These are phyloP conservation scores for Muscidifurax raptorellus DNA, from an alignment of 1,140 invertebrate species.

Conservation along the genomic window DNA sequence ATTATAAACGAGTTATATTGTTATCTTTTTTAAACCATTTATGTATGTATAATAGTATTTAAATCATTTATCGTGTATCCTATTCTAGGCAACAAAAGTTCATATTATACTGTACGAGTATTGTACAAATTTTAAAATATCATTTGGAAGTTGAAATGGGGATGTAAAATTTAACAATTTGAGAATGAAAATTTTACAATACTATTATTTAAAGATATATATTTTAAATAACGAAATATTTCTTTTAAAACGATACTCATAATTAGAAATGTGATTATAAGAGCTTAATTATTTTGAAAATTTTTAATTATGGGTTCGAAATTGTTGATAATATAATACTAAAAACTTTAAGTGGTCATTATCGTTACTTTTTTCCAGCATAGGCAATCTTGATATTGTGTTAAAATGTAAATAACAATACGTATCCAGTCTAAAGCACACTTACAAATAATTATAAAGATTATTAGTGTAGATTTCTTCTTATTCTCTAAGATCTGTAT, in stretches of 20 bases:
- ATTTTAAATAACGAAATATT: conserved; percentile 35
- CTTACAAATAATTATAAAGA: conserved; percentile 77
- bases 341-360: background rate
- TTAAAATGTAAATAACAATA: conserved; percentile 72
- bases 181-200: background rate
- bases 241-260: conserved; percentile 12
- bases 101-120: background rate
- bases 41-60: conserved; percentile 8
- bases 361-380: conserved; percentile 70
- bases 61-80: background rate
- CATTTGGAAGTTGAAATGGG: background rate
- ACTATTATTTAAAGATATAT: conserved; percentile 29
- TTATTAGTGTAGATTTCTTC: conserved; percentile 79
- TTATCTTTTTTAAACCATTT: conserved; percentile 41
- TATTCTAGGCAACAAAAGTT: background rate
- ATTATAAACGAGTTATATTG: conserved; percentile 14
- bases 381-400: conserved; percentile 90
- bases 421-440: conserved; percentile 77
- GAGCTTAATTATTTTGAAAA: conserved; percentile 8
- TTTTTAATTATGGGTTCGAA: background rate
- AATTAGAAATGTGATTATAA: background rate
- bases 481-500: conserved; percentile 80
- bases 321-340: background rate
- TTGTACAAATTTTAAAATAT: background rate
- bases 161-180: background rate